Percentiles rank a stretch among this genome's conserved stretches.
Conservation (phyloP, 2,888 invertebrate species). For the Gryllus longicercus region DNA sequence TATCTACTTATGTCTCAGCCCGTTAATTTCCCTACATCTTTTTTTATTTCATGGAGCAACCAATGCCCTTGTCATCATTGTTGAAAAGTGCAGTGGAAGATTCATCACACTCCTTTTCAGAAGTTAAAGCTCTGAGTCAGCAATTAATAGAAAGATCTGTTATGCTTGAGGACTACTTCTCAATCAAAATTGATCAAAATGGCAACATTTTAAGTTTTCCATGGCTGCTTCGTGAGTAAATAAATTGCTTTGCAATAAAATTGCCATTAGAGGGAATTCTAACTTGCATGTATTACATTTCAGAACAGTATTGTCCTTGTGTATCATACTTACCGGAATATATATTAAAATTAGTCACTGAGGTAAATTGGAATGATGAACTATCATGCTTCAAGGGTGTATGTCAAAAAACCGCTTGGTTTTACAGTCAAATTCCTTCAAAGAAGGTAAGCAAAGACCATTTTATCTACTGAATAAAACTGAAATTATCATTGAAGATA, state of each 20-base stretch:
- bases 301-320: not conserved
- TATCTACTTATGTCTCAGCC: not conserved
- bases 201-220: constrained; percentile 75
- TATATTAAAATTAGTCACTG: not conserved
- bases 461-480: not conserved
- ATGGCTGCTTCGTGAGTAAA: constrained; percentile 64
- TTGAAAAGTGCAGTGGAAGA: not conserved
- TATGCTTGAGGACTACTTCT: constrained; percentile 90
- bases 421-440: not conserved
- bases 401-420: not conserved
- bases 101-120: not conserved
- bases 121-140: not conserved
- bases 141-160: constrained; percentile 58
- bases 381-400: not conserved
- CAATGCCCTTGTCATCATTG: not conserved
- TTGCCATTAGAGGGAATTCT: too few relatives aligned
- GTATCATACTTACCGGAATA: not conserved
- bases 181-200: constrained; percentile 68
- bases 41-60: not conserved
- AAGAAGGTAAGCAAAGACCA: not conserved
- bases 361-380: constrained; percentile 1
- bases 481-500: too few relatives aligned
- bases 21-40: not conserved
- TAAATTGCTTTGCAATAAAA: not conserved
- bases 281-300: too few relatives aligned